Percentiles rank a stretch among this genome's conserved stretches.
Evolutionary conservation across 1,140 invertebrate genomes (phyloP).

Genomic region (Chionoecetes opilio): DNA sequence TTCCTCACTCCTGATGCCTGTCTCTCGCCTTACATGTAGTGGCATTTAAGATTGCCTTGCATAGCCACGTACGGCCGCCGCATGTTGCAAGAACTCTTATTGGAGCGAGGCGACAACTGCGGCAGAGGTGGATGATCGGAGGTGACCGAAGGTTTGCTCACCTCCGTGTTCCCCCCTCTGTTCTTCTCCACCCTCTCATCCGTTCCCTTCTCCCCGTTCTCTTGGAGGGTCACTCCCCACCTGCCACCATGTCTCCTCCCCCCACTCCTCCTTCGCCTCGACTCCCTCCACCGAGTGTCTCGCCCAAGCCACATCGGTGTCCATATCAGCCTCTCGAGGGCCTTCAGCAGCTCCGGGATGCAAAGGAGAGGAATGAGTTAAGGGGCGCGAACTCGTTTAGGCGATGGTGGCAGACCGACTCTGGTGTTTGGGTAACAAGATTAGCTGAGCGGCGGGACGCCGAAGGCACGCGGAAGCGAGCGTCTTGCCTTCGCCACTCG

Average conservation of each 20-base stretch:
- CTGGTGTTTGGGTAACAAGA: conserved; percentile 16
- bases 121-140: conserved; percentile 72
- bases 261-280: neutral
- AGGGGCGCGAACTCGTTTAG: neutral
- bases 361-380: neutral
- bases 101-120: conserved; percentile 56
- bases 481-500: conserved; percentile 37
- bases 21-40: neutral
- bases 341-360: neutral
- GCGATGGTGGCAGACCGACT: neutral
- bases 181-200: neutral
- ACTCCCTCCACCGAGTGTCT: neutral
- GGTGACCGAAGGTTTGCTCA: conserved; percentile 73
- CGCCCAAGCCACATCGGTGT: neutral
- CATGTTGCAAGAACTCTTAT: neutral
- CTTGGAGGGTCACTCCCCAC: neutral
- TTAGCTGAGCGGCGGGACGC: neutral
- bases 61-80: neutral
- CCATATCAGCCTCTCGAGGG: neutral
- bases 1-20: neutral
- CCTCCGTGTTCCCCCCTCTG: conserved; percentile 53
- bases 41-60: neutral
- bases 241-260: neutral
- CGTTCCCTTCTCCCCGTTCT: neutral
- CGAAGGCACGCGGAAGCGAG: conserved; percentile 50